A percentile compares a stretch with the other conserved stretches of the same genome.
Evolutionary conservation across 2,797 vertebrate genomes (phyloP).

Genomic region (Parambassis ranga): DNA sequence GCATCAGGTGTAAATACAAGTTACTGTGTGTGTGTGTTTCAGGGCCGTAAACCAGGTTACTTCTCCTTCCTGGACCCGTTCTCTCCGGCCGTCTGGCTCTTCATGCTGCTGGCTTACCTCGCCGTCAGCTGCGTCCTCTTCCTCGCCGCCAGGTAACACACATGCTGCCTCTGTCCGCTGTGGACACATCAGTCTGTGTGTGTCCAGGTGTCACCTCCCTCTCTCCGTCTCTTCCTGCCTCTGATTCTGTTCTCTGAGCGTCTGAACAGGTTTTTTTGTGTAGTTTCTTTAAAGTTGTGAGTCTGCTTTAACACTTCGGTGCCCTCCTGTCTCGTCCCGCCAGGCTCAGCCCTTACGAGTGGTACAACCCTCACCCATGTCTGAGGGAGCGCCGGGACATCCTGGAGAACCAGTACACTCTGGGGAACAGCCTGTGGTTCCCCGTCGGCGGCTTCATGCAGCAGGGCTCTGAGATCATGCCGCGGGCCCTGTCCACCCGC

Average conservation of each 20-base stretch:
- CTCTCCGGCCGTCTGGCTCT: conserved; percentile 94
- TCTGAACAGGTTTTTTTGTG: not conserved
- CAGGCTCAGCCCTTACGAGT: conserved; percentile 91
- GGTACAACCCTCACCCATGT: conserved; percentile 91
- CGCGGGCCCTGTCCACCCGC: conserved; percentile 87
- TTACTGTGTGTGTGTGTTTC: conserved; percentile 31
- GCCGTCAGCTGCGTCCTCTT: conserved; percentile 94
- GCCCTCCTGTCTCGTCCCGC: no score
- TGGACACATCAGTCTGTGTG: not conserved
- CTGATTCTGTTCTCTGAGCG: not conserved
- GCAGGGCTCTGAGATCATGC: conserved; percentile 92
- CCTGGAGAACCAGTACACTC: conserved; percentile 91
- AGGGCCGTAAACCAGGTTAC: conserved; percentile 92
- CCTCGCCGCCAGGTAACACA: conserved; percentile 88
- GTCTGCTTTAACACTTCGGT: no score
- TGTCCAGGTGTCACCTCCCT: not conserved
- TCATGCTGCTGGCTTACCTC: conserved; percentile 93
- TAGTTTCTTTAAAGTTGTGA: no score
- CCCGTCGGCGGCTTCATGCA: conserved; percentile 95
- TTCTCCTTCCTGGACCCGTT: conserved; percentile 96
- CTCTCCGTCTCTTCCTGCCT: not conserved
- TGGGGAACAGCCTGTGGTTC: conserved; percentile 95
- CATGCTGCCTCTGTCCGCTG: not conserved
- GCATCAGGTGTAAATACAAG: no score
- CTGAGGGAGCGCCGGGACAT: conserved; percentile 83